Evolutionary conservation across 2,113 vertebrate genomes (phyloP), one percentile per base, ranked within the genome.

Genomic region (Hippocampus zosterae): DNA sequence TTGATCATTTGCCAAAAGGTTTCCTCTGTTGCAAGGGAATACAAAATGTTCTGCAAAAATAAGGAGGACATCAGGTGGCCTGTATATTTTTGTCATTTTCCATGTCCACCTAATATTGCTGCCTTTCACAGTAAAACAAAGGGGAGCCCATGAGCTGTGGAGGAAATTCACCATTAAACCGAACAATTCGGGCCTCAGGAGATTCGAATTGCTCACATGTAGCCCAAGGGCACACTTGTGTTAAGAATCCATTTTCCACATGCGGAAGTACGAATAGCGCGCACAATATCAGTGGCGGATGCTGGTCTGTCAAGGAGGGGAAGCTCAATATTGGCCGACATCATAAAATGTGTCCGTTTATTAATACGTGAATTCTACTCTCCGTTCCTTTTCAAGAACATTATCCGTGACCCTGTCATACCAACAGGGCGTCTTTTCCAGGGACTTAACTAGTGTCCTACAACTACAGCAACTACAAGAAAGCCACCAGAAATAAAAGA

Each of bases 231-330:
- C 56, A 71, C 23, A 19, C 40, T 48, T 73, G 59, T 76, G 53
- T 75, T 68, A 62, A 73, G 60, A 67, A 68, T 83, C 69, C 74
- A 46, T 52, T 76, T 73, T 69, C 56, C 61, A 82, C 68, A 68
- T 74, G 61, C 74, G 52, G 50, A 73, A 73, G 71, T 63, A 80
- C 40, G 50, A 12, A 19, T n/a, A 65, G 67, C 42, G 52, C 56
- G 77, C 50, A 63, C 33, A 77, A 69, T 67, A 40, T 80, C n/a
- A n/a, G n/a, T n/a, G n/a, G n/a, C n/a, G n/a, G n/a, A n/a, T n/a
- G n/a, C n/a, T n/a, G n/a, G n/a, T 27, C 25, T 27, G 25, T 27
- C 25, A 27, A 27, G 25, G 25, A 27, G 25, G 25, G 25, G 25
- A 27, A 27, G 25, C 25, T 27, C 25, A 27, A 27, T 27, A 1